These are phyloP conservation scores for Cinclus mexicanus DNA, from an alignment of 2,113 vertebrate genomes.

Conservation along the genomic window DNA sequence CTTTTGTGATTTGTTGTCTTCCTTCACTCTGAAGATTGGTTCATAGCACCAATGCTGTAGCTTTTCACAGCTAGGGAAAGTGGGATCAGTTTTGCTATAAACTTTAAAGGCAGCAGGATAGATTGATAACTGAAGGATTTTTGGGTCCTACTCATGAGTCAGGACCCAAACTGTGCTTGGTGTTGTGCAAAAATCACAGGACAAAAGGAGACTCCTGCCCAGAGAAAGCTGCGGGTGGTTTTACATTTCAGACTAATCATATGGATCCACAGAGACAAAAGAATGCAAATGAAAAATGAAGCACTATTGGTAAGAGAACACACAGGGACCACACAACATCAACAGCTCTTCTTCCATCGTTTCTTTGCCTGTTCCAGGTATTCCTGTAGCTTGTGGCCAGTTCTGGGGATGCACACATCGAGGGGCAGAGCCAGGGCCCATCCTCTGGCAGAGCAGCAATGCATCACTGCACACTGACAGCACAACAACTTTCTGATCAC, in stretches of 20 bases:
- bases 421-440: neutral
- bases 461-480: neutral
- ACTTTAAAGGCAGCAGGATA: neutral
- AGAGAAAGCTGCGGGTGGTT: neutral
- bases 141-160: neutral
- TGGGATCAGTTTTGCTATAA: neutral
- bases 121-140: neutral
- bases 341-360: neutral
- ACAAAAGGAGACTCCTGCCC: neutral
- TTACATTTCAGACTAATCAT: neutral
- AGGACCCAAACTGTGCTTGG: neutral
- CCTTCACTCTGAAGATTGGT: neutral
- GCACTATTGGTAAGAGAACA: neutral
- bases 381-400: neutral
- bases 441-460: neutral
- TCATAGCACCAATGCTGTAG: neutral
- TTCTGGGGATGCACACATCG: rapidly evolving
- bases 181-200: neutral
- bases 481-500: rapidly evolving
- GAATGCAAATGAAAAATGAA: neutral
- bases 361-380: neutral
- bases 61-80: neutral
- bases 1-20: neutral
- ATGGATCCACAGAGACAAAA: neutral
- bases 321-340: neutral